Base-by-base conservation (phyloP, 2,888 invertebrate genomes). In the Coecobrya sp. region DNA sequence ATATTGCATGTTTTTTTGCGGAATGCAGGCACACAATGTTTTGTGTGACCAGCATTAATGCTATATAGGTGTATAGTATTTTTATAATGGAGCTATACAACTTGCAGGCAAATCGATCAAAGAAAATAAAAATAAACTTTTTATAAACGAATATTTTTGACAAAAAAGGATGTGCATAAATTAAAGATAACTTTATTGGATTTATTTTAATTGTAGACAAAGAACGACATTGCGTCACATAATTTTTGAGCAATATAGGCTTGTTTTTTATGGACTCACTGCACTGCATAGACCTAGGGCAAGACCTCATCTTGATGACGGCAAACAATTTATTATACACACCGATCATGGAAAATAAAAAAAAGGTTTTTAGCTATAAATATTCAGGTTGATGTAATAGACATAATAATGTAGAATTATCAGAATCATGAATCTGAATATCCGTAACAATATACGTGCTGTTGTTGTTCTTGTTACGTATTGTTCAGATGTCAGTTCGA, bases 221-320 rank as follows among this genome's bases (percentile, higher is more conserved):
- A 36, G n/a, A 36, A 36, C 7, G 36, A 7, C 36, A 36, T 36
- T 36, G 3, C 36, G 36, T 36, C 36, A 7, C 7, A 36, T 4
- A 36, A 36, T 52, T 16, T 10, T 52, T 52, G 52, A 11, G 52
- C 52, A 52, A 52, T 10, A 16, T 1, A 52, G 16, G 11, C 11
- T 52, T 16, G 16, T 10, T 52, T 52, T n/a, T n/a, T n/a, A n/a
- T n/a, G n/a, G 10, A 16, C 52, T 52, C 1, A n/a, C 22, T 59
- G 22, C 30, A 55, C 36, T 68, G 68, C n/a, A n/a, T 68, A 45
- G 76, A 76, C 76, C 76, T 76, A 76, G 19, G 76, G 76, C 42
- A 76, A 45, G 76, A 42, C 16, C n/a, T 16, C 68, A 68, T 27
- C 30, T 68, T 62, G 19, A 19, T 59, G 11, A 25, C 10, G 11